phyloP scores from a whole-genome alignment of 2,113 vertebrate genomes.

The Etia nguti region DNA sequence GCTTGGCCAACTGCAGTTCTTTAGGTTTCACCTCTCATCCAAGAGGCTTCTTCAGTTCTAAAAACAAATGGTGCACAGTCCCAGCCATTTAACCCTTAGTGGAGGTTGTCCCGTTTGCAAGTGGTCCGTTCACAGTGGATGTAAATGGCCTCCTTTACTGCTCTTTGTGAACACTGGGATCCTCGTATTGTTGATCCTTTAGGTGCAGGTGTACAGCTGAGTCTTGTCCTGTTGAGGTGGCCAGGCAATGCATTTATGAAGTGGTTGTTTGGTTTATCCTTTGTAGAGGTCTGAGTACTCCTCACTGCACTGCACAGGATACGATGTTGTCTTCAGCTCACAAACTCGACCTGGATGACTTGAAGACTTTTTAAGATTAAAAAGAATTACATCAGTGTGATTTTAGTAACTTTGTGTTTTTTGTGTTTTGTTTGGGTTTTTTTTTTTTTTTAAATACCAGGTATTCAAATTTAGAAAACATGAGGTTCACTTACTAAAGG shows the following conservation, averaged over 20 bases:
- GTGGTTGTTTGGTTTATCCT: not conserved
- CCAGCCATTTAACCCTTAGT: not conserved
- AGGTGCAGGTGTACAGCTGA: not conserved
- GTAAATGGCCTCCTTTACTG: not conserved
- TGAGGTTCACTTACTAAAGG: not conserved
- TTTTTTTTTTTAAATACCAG: not conserved
- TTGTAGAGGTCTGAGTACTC: not conserved
- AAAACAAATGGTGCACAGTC: not conserved
- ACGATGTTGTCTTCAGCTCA: not conserved
- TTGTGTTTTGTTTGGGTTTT: not conserved
- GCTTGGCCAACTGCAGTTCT: not conserved
- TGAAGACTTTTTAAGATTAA: not conserved
- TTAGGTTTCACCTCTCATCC: not conserved
- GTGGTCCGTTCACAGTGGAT: not conserved
- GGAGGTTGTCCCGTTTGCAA: not conserved
- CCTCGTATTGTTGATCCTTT: not conserved
- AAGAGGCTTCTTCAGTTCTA: not conserved
- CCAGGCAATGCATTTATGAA: not conserved
- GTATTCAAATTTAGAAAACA: not conserved
- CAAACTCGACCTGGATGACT: not conserved
- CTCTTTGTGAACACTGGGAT: not conserved
- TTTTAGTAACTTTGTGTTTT: not conserved
- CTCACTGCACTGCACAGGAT: not conserved
- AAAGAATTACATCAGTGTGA: not conserved
- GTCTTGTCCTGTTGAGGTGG: not conserved